Percentiles rank a stretch among this genome's conserved stretches.
phyloP scores from a whole-genome alignment of 1,140 invertebrate species.

The Hypsibius dujardini region DNA sequence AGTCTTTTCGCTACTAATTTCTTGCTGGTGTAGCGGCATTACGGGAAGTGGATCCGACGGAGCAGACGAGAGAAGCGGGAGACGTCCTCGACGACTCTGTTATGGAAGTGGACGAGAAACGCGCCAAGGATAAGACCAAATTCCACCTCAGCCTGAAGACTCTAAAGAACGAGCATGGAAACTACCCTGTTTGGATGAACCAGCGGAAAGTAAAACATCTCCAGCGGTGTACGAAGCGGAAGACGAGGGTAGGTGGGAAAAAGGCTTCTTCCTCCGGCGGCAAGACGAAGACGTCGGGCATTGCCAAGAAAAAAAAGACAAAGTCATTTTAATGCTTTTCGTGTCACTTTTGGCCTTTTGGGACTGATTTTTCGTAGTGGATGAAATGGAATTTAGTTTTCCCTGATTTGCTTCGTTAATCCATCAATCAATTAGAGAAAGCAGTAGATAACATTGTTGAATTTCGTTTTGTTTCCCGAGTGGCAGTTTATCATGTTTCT shows the following conservation, averaged over 20 bases:
- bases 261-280: too few species aligned
- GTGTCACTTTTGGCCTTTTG: too few species aligned
- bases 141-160: slow-evolving; percentile 2
- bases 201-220: neutral
- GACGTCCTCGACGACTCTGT: neutral
- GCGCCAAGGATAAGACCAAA: neutral
- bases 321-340: neutral
- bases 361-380: too few species aligned
- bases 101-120: neutral
- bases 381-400: too few species aligned
- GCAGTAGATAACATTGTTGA: too few species aligned
- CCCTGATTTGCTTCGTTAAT: too few species aligned
- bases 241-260: neutral
- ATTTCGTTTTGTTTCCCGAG: too few species aligned
- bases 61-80: neutral
- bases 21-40: neutral
- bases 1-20: neutral
- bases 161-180: slow-evolving; percentile 9
- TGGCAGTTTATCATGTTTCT: too few species aligned
- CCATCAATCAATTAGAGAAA: too few species aligned
- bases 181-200: slow-evolving; percentile 12
- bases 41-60: neutral
- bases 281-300: neutral
- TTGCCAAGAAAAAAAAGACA: neutral
- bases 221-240: neutral